A percentile compares a stretch with the other conserved stretches of the same genome.
Conservation (phyloP, 2,888 invertebrate species). For the Trisateles emortualis region DNA sequence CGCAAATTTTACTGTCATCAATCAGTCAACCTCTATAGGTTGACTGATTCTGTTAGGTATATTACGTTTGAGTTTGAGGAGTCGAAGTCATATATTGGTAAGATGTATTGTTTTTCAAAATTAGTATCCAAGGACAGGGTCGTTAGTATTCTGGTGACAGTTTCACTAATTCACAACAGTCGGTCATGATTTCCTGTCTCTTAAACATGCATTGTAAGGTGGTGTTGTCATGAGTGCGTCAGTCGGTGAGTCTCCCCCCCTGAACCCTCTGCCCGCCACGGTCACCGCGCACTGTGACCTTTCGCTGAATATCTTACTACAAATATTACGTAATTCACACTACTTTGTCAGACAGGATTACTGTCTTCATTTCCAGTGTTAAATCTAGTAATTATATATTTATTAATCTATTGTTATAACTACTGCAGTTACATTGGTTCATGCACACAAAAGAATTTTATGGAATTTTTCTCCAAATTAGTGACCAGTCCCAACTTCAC, state of each 20-base stretch:
- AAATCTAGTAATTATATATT: neutral
- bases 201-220: constrained; percentile 41
- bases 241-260: constrained; percentile 47
- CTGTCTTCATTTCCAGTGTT: constrained; percentile 23
- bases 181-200: constrained; percentile 48
- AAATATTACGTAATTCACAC: constrained; percentile 71
- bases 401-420: no score
- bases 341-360: constrained; percentile 33
- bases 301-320: constrained; percentile 67
- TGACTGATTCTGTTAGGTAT: no score
- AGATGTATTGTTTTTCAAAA: constrained; percentile 1
- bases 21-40: no score
- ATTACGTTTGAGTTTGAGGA: no score
- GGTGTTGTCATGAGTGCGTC: constrained; percentile 53
- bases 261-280: constrained; percentile 70
- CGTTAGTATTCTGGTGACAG: constrained; percentile 35
- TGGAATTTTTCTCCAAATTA: no score
- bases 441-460: no score
- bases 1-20: no score
- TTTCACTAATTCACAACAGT: constrained; percentile 19
- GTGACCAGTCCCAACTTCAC: no score
- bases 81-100: neutral
- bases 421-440: no score
- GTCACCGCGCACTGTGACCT: constrained; percentile 83
- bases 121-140: constrained; percentile 2